phyloP scores from a whole-genome alignment of 2,113 vertebrate species.

The Hemibagrus wyckioides region DNA sequence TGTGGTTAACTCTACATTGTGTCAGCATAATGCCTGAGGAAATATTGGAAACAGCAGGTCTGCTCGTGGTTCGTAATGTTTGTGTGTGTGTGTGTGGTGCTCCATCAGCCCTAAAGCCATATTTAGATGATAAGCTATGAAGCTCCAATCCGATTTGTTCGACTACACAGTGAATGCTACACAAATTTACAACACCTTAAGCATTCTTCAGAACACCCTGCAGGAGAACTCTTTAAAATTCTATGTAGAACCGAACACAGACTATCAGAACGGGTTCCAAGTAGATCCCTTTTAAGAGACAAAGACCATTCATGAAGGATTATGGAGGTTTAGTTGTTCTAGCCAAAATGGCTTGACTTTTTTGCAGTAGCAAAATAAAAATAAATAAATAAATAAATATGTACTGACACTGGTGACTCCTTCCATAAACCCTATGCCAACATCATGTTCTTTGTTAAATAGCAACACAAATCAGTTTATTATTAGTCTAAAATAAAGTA shows the following conservation, averaged over 20 bases:
- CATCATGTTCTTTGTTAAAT: background rate
- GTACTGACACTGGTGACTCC: too few species aligned
- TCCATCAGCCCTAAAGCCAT: background rate
- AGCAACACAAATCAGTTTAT: too few species aligned
- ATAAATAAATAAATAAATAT: too few species aligned
- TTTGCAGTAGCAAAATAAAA: too few species aligned
- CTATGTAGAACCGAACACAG: background rate
- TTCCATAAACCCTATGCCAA: background rate
- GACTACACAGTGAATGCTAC: background rate
- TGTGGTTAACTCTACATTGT: background rate
- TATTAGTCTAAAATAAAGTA: too few species aligned
- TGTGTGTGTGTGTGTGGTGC: background rate
- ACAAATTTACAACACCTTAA: background rate
- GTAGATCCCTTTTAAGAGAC: background rate
- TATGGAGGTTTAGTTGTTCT: too few species aligned
- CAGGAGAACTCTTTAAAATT: background rate
- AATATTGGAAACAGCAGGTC: background rate
- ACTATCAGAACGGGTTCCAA: background rate
- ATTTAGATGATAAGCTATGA: background rate
- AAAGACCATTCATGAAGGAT: background rate
- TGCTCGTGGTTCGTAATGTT: background rate
- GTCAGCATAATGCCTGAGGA: constrained; percentile 14
- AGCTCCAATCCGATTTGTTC: background rate
- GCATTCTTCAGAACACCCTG: too few species aligned
- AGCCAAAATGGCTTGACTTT: too few species aligned